A percentile compares a stretch with the other conserved stretches of the same genome.
Conservation (phyloP, 2,113 vertebrate genomes). For the Macquaria australasica region DNA sequence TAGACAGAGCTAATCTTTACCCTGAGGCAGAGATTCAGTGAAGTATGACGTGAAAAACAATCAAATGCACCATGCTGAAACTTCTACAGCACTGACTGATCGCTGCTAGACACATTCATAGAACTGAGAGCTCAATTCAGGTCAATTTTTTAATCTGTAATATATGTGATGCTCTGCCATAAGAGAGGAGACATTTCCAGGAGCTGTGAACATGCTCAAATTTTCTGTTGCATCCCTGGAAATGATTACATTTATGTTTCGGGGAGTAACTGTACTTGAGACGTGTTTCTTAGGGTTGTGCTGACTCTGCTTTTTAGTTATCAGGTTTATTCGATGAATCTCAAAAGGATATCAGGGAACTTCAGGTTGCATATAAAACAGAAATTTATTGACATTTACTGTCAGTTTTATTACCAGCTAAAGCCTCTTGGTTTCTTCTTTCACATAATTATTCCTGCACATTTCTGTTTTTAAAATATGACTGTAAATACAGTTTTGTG, state of each 20-base stretch:
- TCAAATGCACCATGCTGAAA: not conserved
- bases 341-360: not conserved
- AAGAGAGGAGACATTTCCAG: not conserved
- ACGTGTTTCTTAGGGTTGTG: not conserved
- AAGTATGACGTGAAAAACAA: constrained; percentile 18
- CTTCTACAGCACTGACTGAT: not conserved
- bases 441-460: too few relatives aligned
- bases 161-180: not conserved
- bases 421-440: not conserved
- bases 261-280: not conserved
- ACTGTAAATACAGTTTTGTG: not conserved
- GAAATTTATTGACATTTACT: not conserved
- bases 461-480: not conserved
- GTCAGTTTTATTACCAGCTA: not conserved
- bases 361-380: not conserved
- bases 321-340: not conserved
- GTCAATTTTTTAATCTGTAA: not conserved
- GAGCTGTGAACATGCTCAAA: not conserved
- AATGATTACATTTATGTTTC: not conserved
- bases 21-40: constrained; percentile 15
- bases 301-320: constrained; percentile 15
- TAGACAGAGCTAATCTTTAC: constrained; percentile 30
- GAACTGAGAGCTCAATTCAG: not conserved
- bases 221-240: not conserved
- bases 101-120: not conserved